A percentile compares a stretch with the other conserved stretches of the same genome.
Evolutionary conservation across 2,113 vertebrate species (phyloP).

Genomic region (Rhineura floridana): DNA sequence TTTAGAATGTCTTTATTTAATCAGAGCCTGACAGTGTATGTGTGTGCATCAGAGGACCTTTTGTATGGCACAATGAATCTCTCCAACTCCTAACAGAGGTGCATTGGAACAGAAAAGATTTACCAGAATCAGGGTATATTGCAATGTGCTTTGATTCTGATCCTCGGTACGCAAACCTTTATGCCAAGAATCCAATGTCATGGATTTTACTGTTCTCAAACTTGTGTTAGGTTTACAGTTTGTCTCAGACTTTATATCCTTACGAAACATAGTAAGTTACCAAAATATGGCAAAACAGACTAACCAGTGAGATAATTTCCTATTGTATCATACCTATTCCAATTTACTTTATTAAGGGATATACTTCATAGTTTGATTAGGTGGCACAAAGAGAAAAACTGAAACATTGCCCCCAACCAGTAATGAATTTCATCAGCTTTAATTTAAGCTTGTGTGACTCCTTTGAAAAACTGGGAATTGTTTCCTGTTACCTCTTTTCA

Average conservation of each 20-base stretch:
- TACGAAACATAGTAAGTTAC: constrained; percentile 24
- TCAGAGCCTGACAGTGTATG: background rate
- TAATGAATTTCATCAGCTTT: constrained; percentile 5
- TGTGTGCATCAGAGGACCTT: background rate
- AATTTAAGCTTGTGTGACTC: background rate
- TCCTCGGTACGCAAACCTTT: background rate
- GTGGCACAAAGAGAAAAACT: constrained; percentile 13
- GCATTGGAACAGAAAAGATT: background rate
- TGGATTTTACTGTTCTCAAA: background rate
- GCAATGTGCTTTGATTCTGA: background rate
- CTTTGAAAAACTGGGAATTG: background rate
- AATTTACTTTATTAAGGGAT: background rate
- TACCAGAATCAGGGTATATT: background rate
- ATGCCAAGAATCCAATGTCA: background rate
- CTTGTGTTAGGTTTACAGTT: constrained; percentile 5
- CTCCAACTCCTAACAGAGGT: background rate
- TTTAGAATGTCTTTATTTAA: constrained; percentile 28
- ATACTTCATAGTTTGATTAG: background rate
- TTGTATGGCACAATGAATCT: constrained; percentile 24
- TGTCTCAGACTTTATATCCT: constrained; percentile 23
- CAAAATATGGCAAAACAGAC: constrained; percentile 7
- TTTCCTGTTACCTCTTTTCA: background rate
- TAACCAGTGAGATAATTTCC: background rate
- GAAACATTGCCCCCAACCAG: constrained; percentile 1
- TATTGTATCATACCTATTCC: background rate